Percentiles rank a stretch among this genome's conserved stretches.
These are phyloP conservation scores for Caracal caracal DNA, from an alignment of 2,113 vertebrate genomes.

Conservation along the genomic window DNA sequence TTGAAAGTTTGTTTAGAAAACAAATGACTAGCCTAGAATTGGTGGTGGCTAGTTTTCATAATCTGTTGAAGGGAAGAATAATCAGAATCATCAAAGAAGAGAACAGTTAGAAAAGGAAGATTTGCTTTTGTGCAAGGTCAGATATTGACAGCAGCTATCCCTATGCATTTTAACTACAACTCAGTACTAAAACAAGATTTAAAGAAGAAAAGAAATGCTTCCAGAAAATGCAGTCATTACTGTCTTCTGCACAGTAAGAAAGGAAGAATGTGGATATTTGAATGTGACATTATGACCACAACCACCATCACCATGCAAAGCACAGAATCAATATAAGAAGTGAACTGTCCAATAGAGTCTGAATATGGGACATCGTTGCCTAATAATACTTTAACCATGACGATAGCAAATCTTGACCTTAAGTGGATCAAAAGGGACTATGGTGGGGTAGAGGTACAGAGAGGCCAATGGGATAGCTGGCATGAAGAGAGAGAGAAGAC, in stretches of 20 bases:
- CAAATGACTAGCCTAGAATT: not conserved
- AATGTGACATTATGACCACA: not conserved
- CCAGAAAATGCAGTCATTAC: not conserved
- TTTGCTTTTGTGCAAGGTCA: not conserved
- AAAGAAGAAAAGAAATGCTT: not conserved
- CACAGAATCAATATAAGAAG: not conserved
- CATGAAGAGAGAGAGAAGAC: not conserved
- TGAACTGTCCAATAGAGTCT: not conserved
- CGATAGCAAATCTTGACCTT: not conserved
- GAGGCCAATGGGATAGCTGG: not conserved
- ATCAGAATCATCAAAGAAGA: constrained; percentile 16
- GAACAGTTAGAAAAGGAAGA: not conserved
- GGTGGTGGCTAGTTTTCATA: not conserved
- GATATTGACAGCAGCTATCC: not conserved
- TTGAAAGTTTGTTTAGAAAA: not conserved
- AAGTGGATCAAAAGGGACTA: not conserved
- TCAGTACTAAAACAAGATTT: not conserved
- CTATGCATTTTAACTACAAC: not conserved
- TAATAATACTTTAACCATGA: not conserved
- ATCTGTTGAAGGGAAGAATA: not conserved
- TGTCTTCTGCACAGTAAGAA: not conserved
- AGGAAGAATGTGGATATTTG: not conserved
- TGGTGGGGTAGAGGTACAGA: not conserved
- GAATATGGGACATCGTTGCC: not conserved
- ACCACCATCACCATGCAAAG: not conserved